Conservation (phyloP, 2,113 vertebrate species). For the Delphinapterus leucas region DNA sequence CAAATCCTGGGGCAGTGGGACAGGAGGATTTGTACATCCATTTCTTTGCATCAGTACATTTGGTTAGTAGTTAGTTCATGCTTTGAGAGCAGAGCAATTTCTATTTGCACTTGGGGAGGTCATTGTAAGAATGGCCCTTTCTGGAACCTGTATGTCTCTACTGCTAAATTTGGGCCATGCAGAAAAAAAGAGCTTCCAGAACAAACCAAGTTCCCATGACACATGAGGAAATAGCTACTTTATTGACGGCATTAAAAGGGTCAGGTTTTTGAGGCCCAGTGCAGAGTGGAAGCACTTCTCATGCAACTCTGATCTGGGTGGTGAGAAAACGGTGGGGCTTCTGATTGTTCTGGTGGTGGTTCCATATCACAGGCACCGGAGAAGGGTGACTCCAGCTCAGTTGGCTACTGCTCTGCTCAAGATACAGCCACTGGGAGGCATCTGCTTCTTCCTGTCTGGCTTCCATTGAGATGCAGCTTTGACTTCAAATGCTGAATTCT, state of each 20-base stretch:
- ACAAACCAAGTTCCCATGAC: neutral
- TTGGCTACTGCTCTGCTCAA: neutral
- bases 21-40: neutral
- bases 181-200: neutral
- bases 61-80: neutral
- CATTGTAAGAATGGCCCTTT: neutral
- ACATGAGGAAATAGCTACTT: neutral
- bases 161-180: neutral
- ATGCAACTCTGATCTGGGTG: neutral
- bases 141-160: neutral
- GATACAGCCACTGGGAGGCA: neutral
- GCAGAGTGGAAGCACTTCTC: neutral
- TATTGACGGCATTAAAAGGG: neutral
- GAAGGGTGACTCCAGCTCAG: neutral
- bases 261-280: neutral
- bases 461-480: neutral
- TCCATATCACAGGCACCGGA: neutral
- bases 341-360: neutral
- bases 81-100: neutral
- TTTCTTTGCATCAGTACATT: neutral
- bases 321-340: neutral
- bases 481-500: neutral
- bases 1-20: neutral
- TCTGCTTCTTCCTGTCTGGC: neutral
- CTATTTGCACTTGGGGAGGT: neutral